A percentile compares a stretch with the other conserved stretches of the same genome.
These are phyloP conservation scores for Copsychus sechellarum DNA, from an alignment of 2,113 vertebrate genomes.

Conservation along the genomic window DNA sequence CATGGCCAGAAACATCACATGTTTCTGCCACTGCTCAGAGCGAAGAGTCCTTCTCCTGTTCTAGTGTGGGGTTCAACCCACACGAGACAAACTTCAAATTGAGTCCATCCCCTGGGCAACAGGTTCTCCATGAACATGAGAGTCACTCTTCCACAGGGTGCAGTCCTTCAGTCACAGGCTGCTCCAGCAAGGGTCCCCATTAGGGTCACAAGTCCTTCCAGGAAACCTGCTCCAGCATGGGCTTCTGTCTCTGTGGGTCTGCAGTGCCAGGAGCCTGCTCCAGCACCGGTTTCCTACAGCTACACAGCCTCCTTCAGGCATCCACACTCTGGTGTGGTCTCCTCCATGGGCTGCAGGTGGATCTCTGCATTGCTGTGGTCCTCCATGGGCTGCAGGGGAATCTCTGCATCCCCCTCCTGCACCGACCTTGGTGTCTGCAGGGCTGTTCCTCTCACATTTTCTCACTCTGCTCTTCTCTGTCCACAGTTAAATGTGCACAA, in stretches of 20 bases:
- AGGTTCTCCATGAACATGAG: not conserved
- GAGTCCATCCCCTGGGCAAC: not conserved
- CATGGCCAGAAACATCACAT: not conserved
- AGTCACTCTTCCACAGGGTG: not conserved
- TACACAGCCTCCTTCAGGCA: not conserved
- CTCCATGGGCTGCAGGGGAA: not conserved
- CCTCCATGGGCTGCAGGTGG: not conserved
- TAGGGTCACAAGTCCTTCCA: not conserved
- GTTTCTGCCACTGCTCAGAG: not conserved
- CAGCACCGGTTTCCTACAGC: not conserved
- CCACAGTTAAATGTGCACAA: accelerated
- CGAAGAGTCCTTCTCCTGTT: not conserved
- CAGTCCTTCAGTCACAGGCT: not conserved
- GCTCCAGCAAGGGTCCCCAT: not conserved
- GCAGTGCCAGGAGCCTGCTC: not conserved
- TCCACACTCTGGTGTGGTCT: not conserved
- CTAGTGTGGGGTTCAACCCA: not conserved
- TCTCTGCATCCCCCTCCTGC: not conserved
- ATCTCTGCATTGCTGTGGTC: not conserved
- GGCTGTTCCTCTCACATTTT: not conserved
- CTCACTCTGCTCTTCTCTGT: not conserved
- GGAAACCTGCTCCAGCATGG: not conserved
- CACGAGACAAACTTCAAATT: not conserved
- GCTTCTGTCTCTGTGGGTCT: not conserved
- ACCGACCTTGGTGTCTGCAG: not conserved